A percentile compares a stretch with the other conserved stretches of the same genome.
These are phyloP conservation scores for Electrona antarctica DNA, from an alignment of 2,113 vertebrate genomes.

Conservation along the genomic window DNA sequence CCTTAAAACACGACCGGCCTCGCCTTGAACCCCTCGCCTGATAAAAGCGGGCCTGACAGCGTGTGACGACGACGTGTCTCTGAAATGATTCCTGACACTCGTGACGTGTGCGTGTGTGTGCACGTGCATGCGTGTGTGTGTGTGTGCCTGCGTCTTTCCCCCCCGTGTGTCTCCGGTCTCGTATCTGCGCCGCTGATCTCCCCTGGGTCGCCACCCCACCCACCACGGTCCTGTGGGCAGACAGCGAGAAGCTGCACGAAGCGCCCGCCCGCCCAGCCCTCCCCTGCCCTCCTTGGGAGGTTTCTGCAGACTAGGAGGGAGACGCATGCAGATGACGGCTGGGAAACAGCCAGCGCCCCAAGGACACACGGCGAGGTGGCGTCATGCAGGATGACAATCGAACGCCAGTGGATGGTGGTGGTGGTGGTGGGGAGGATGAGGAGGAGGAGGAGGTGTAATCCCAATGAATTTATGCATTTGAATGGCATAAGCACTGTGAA, in stretches of 20 bases:
- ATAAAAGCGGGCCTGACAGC: constrained; percentile 62
- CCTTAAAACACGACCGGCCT: constrained; percentile 38
- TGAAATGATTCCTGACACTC: constrained; percentile 15
- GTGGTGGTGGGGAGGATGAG: neutral
- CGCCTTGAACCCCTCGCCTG: constrained; percentile 51
- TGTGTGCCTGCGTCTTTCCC: neutral
- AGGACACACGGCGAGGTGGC: too few relatives aligned
- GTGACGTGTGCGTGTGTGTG: constrained; percentile 44
- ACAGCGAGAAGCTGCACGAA: too few relatives aligned
- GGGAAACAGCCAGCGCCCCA: too few relatives aligned
- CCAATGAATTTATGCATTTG: constrained; percentile 36
- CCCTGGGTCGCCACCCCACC: constrained; percentile 9
- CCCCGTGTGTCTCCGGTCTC: constrained; percentile 38
- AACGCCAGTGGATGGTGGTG: too few relatives aligned
- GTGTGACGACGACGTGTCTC: constrained; percentile 8
- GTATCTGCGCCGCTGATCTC: constrained; percentile 33
- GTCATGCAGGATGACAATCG: too few relatives aligned
- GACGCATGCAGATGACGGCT: too few relatives aligned
- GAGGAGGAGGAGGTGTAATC: neutral
- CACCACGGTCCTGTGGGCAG: too few relatives aligned
- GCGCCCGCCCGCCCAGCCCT: too few relatives aligned
- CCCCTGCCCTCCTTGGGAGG: too few relatives aligned
- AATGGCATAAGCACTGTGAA: constrained; percentile 34
- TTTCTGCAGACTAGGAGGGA: too few relatives aligned
- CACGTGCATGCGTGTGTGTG: neutral